Conservation (phyloP, 1,140 invertebrate genomes). For the Bradynema listronoti region DNA sequence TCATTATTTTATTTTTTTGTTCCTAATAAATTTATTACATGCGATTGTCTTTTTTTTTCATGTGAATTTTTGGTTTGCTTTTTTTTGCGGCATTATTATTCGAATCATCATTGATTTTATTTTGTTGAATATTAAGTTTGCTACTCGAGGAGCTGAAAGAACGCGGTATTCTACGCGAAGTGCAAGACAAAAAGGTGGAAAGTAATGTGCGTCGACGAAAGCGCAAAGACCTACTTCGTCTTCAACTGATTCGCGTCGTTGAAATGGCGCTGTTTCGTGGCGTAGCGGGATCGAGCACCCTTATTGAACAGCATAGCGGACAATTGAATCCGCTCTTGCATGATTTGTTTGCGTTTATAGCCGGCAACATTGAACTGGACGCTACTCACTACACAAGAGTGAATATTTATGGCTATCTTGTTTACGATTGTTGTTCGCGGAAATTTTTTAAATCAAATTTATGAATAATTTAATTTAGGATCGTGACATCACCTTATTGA, state of each 20-base stretch:
- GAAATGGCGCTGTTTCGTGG: conserved; percentile 46
- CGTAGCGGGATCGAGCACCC: conserved; percentile 65
- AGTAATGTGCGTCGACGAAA: conserved; percentile 77
- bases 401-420: too few relatives aligned
- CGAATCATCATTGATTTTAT: not conserved
- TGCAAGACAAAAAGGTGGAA: conserved; percentile 93
- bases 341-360: conserved; percentile 88
- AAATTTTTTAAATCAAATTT: conserved; percentile 59
- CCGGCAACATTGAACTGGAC: conserved; percentile 81
- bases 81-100: not conserved
- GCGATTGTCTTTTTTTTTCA: conserved; percentile 8
- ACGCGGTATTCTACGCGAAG: conserved; percentile 73
- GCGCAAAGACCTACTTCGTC: conserved; percentile 78
- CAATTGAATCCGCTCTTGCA: conserved; percentile 78
- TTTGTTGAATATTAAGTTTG: conserved; percentile 66
- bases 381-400: conserved; percentile 68
- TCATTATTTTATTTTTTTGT: not conserved
- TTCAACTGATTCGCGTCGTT: conserved; percentile 66
- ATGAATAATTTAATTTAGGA: conserved; percentile 35
- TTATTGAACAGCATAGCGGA: conserved; percentile 75
- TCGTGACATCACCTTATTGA: conserved; percentile 65
- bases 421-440: conserved; percentile 1
- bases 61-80: not conserved
- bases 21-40: not conserved
- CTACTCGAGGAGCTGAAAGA: conserved; percentile 87